Evolutionary conservation across 2,113 vertebrate species (phyloP).

Genomic region (Corydoras maculifer): DNA sequence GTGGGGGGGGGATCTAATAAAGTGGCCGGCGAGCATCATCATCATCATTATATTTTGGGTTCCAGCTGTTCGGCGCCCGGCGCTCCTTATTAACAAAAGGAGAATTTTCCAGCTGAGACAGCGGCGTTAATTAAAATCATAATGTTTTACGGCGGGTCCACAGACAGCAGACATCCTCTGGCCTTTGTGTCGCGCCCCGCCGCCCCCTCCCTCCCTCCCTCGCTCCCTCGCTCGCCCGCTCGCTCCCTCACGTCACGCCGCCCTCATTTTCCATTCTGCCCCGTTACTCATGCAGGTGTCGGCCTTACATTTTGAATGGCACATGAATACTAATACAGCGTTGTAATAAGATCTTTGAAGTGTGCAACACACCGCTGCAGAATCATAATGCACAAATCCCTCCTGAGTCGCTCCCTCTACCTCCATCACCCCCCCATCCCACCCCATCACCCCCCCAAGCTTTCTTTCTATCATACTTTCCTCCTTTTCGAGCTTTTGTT

Average conservation of each 20-base stretch:
- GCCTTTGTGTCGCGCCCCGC: slow-evolving; percentile 57
- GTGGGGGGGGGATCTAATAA: no score
- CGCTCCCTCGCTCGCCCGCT: slow-evolving; percentile 54
- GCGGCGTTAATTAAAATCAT: slow-evolving; percentile 53
- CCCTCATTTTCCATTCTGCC: slow-evolving; percentile 61
- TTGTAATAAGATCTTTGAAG: slow-evolving; percentile 72
- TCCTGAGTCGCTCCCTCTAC: slow-evolving; percentile 58
- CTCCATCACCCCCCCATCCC: slow-evolving; percentile 48
- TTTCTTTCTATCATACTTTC: slow-evolving; percentile 39
- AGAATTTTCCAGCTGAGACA: slow-evolving; percentile 28
- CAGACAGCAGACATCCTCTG: slow-evolving; percentile 42
- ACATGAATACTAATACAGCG: slow-evolving; percentile 72
- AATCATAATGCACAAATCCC: slow-evolving; percentile 70
- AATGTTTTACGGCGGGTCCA: slow-evolving; percentile 37
- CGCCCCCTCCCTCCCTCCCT: slow-evolving; percentile 23
- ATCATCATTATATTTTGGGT: not conserved
- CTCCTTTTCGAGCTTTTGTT: not conserved
- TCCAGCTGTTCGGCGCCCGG: not conserved
- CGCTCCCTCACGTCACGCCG: slow-evolving; percentile 13
- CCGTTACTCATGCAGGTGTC: slow-evolving; percentile 70
- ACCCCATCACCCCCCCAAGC: slow-evolving; percentile 39
- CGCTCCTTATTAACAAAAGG: slow-evolving; percentile 19
- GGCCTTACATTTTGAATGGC: slow-evolving; percentile 63
- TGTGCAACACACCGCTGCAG: slow-evolving; percentile 66
- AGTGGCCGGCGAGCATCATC: no score